Base-by-base conservation (phyloP, 2,797 vertebrate genomes). In the Cyclura pinguis region DNA sequence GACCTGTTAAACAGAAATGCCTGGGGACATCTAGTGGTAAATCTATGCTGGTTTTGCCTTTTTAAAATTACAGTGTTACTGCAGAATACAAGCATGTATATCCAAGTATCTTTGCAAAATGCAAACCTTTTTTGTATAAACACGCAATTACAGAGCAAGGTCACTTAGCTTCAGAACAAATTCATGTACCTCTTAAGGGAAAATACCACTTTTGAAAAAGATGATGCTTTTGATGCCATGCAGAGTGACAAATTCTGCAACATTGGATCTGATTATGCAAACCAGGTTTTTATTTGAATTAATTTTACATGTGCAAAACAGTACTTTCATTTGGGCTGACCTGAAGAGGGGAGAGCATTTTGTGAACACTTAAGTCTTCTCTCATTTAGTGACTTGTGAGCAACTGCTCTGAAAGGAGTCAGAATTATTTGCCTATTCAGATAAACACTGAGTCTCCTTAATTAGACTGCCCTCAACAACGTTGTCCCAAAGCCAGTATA, bases 21-120 rank as follows among this genome's bases (percentile, higher is more conserved):
- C 50, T 84, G 72, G 57, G 62, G 81, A 89, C 88, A 89, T 32
- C 81, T 84, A 84, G 55, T 84, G 88, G 88, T 32, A 89, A 35
- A 14, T 64, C 42, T 84, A 47, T 13, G 76, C 80, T 35, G 2
- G 47, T 77, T 77, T 50, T 13, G 27, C 2, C 13, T 35, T 69
- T 67, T 47, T 24, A 12, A 73, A 57, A 14, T 20, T 27, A 38
- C 50, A 55, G 0, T 10, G 27, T 47, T 83, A 74, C 2, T 82
- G 10, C 42, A 73, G 10, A 83, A 76, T 27, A 47, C 9, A 72
- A 27, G 12, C 38, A 20, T 8, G 42, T 47, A 47, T 47, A 47
- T 89, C 86, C 29, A 86, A 87, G 38, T 86, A 85, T 67, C 89
- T 12, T 91, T 55, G 81, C 0, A 22, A n/a, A 80, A 78, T 35